Evolutionary conservation across 2,113 vertebrate genomes (phyloP), one percentile per base, ranked within the genome.

Genomic region (Pseudorasbora parva): DNA sequence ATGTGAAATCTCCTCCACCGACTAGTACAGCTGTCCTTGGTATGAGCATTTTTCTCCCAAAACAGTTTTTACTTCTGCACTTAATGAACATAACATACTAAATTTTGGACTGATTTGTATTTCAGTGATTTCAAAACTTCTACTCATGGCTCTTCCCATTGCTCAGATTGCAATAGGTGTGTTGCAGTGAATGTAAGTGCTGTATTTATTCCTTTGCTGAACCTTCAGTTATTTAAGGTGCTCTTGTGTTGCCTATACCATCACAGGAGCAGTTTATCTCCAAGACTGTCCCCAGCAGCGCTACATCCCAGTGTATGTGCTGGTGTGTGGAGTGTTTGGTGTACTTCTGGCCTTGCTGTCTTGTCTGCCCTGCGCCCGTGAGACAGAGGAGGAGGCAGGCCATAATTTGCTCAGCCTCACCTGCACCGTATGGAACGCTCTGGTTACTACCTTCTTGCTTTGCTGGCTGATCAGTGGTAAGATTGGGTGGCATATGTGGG

Each of bases 391-490:
- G 9, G 79, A 54, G 88, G 91, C 0, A 83, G 49, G 0, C 1
- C 54, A 5, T 0, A 30, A 8, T 0, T n/a, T 1, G 87, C 66
- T 90, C 11, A 75, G 2, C 25, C 8, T 0, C 0, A 0, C 84
- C 68, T 90, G 84, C 88, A 4, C 0, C 0, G 0, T 21, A 21
- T 92, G 91, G 89, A 93, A 90, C 85, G 77, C 41, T 0, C 14
- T 94, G 19, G 33, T 47, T 0, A 82, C 88, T 0, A 1, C 49
- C 2, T 94, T 94, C 51, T 30, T 92, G 56, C 84, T 91, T 72
- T 87, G 89, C 83, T 94, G 94, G 94, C 91, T 94, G 0, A 92
- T 94, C 19, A 76, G 88, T 14, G 93, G 94, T 95, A 78, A 91
- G 93, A 54, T 37, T 11, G 14, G 25, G 7, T 60, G 15, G 72